Evolutionary conservation across 2,888 invertebrate species (phyloP), one percentile per base, ranked within the genome.

Genomic region (Drosophila mettleri): DNA sequence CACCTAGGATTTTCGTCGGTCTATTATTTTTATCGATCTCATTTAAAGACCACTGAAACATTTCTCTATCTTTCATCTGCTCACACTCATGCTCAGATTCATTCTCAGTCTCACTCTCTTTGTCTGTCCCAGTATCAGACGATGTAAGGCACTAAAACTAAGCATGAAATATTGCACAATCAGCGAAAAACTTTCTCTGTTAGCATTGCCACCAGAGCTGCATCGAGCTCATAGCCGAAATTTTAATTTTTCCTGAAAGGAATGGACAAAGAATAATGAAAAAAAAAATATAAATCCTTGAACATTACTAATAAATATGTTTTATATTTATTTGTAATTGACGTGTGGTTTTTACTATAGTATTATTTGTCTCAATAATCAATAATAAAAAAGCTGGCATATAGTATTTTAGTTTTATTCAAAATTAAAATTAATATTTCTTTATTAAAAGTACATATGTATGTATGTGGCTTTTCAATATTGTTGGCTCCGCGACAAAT

Each of bases 91-190:
- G 52, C 55, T 59, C 29, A 8, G n/a, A 12, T 14, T 31, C 46
- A 18, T n/a, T 18, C 10, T 45, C 18, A 24, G 24, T 27, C 24
- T 24, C 27, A 16, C 16, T 45, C 27, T 36, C 16, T 6, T 4
- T 34, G n/a, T 14, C 34, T 16, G 16, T 36, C 36, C 16, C 36
- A n/a, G 6, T 1, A n/a, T 45, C 45, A 24, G 29, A 31, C 29
- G 1, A 51, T 59, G 45, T 27, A 65, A 48, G 61, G 60, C 64
- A 48, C 74, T 74, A 70, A 82, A 80, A 80, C 83, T 80, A 82
- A 80, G 75, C 80, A 88, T 88, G 86, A 86, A 88, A 80, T 88
- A 87, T 87, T 76, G 79, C 82, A 82, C 86, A 88, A 86, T 86
- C 88, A 88, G 73, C 80, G 74, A 68, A 70, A 83, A 86, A 84